These are phyloP conservation scores for Macroglossus sobrinus DNA, from an alignment of 2,113 vertebrate species.

Conservation along the genomic window DNA sequence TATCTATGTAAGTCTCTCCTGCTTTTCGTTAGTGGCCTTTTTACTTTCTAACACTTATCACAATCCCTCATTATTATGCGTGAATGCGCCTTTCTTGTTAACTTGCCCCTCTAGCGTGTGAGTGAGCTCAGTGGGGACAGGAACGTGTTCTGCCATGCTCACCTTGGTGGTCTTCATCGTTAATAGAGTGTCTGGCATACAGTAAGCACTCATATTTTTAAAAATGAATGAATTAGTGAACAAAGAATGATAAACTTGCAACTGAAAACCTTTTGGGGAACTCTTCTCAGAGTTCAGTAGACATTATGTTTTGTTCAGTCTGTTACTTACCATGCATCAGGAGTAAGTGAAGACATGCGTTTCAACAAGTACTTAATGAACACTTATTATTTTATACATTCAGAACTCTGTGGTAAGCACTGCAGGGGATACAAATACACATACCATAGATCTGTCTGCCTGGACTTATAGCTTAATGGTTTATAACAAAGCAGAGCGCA, in stretches of 20 bases:
- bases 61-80: not conserved
- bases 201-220: not conserved
- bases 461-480: not conserved
- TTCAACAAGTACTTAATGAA: not conserved
- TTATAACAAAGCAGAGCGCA: slow-evolving; percentile 24
- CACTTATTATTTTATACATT: not conserved
- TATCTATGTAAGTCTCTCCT: not conserved
- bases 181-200: not conserved
- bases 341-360: not conserved
- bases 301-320: not conserved
- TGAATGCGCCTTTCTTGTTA: not conserved
- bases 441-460: slow-evolving; percentile 5
- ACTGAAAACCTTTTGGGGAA: slow-evolving; percentile 16
- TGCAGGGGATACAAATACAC: not conserved
- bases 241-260: slow-evolving; percentile 3
- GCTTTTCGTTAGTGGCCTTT: not conserved
- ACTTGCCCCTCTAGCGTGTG: not conserved
- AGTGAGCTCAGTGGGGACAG: not conserved
- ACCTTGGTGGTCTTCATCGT: not conserved
- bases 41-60: not conserved
- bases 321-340: not conserved
- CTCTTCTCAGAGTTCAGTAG: not conserved
- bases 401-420: not conserved
- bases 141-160: not conserved
- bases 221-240: not conserved